Conservation (phyloP, 2,888 invertebrate species). For the Clusia tigrina region DNA sequence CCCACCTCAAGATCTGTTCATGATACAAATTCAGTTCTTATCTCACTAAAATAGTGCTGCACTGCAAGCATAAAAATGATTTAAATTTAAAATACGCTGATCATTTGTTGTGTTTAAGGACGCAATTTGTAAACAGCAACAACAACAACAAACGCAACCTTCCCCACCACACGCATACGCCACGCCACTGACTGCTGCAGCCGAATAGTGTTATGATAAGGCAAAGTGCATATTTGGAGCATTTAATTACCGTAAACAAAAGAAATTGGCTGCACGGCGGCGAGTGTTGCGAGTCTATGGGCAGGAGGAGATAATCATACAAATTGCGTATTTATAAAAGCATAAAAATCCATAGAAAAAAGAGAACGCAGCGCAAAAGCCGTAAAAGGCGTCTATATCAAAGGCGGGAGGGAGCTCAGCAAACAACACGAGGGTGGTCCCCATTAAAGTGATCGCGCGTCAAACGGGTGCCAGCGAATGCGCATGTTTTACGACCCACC, state of each 20-base stretch:
- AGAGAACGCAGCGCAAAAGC: constrained; percentile 41
- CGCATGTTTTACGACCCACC: neutral
- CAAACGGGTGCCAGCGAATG: neutral
- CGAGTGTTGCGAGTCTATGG: constrained; percentile 20
- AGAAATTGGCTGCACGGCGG: constrained; percentile 10
- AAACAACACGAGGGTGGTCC: constrained; percentile 7
- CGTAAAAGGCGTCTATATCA: constrained; percentile 46
- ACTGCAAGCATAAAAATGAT: neutral
- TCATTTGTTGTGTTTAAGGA: neutral
- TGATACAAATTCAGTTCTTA: neutral
- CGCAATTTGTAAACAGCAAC: neutral
- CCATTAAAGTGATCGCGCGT: neutral
- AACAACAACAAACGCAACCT: neutral
- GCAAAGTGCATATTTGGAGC: constrained; percentile 14
- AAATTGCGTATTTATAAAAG: constrained; percentile 48
- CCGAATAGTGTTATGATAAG: neutral
- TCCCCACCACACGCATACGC: neutral
- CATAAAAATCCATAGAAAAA: constrained; percentile 46
- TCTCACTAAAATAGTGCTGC: neutral
- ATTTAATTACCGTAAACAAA: constrained; percentile 55
- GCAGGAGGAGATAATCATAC: constrained; percentile 9
- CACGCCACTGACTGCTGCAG: neutral
- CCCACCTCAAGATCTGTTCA: too few species aligned
- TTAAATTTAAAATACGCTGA: neutral
- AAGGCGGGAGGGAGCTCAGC: constrained; percentile 41